Evolutionary conservation across 30 jellyfish, hydroid and myxozoan genomes (phyloP).

Genomic region (Cassiopea xamachana): DNA sequence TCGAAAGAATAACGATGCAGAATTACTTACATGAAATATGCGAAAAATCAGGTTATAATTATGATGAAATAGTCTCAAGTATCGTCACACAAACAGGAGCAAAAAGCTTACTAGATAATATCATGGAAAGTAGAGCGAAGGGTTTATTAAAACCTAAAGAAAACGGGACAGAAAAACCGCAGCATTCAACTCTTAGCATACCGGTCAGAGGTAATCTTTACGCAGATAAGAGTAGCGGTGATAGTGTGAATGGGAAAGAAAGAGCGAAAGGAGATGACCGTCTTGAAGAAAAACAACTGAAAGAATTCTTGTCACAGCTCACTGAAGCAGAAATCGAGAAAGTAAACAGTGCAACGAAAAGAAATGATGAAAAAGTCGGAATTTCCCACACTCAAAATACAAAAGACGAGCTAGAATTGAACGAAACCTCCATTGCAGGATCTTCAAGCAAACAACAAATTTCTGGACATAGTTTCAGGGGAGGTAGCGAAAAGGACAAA

Average conservation of each 20-base stretch:
- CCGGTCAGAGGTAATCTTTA: slow-evolving; percentile 1
- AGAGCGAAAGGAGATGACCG: background rate
- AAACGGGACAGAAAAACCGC: slow-evolving; percentile 24
- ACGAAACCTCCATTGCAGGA: slow-evolving; percentile 13
- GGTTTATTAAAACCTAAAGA: slow-evolving; percentile 23
- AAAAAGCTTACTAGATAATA: slow-evolving; percentile 29
- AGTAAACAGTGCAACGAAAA: slow-evolving; percentile 44
- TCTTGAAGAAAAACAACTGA: slow-evolving; percentile 32
- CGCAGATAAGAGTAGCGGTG: background rate
- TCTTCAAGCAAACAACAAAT: background rate
- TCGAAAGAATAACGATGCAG: slow-evolving; percentile 80
- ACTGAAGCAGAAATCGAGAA: slow-evolving; percentile 64
- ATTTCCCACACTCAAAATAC: slow-evolving; percentile 73
- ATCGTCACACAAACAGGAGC: slow-evolving; percentile 58
- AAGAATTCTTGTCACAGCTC: slow-evolving; percentile 52
- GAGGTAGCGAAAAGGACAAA: slow-evolving; percentile 4
- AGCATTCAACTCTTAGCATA: background rate
- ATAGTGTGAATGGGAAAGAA: slow-evolving; percentile 13
- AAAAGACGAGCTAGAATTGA: slow-evolving; percentile 7
- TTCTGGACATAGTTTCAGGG: slow-evolving; percentile 18
- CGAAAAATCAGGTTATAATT: slow-evolving; percentile 65
- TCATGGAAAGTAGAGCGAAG: slow-evolving; percentile 61
- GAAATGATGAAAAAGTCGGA: slow-evolving; percentile 17
- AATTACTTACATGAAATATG: slow-evolving; percentile 76
- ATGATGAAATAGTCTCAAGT: slow-evolving; percentile 54